These are phyloP conservation scores for Sympetrum striolatum DNA, from an alignment of 2,888 invertebrate genomes.

Conservation along the genomic window DNA sequence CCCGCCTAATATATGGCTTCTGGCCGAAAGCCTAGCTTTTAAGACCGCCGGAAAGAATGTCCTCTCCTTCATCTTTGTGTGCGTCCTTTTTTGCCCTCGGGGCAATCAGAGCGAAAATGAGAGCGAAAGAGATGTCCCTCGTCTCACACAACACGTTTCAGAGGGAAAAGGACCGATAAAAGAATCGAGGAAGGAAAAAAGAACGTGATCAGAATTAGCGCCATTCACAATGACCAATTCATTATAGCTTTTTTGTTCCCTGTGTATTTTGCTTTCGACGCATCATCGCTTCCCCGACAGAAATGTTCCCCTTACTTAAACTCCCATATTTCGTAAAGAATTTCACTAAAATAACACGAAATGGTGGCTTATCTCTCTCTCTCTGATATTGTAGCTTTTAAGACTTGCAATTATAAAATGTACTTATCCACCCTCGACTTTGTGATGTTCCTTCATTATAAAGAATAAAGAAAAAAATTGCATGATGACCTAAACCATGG, in stretches of 20 bases:
- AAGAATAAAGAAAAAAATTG: too few relatives aligned
- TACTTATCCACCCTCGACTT: too few relatives aligned
- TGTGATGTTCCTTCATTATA: too few relatives aligned
- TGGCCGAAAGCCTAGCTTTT: background rate
- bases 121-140: background rate
- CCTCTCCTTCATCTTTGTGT: background rate
- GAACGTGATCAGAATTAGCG: background rate
- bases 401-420: too few relatives aligned
- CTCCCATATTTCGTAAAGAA: background rate
- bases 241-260: background rate
- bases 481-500: too few relatives aligned
- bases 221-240: conserved; percentile 22
- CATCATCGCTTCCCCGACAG: background rate
- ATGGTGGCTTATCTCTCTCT: too few relatives aligned
- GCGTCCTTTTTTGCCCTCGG: background rate
- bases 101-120: background rate
- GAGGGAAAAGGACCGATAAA: background rate
- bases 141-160: background rate
- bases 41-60: background rate
- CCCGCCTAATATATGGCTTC: background rate
- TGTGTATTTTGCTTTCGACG: background rate
- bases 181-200: background rate
- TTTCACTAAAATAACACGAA: too few relatives aligned
- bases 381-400: too few relatives aligned
- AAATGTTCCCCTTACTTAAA: too few relatives aligned